Base-by-base conservation (phyloP, 2,113 vertebrate species). In the Gavia stellata region DNA sequence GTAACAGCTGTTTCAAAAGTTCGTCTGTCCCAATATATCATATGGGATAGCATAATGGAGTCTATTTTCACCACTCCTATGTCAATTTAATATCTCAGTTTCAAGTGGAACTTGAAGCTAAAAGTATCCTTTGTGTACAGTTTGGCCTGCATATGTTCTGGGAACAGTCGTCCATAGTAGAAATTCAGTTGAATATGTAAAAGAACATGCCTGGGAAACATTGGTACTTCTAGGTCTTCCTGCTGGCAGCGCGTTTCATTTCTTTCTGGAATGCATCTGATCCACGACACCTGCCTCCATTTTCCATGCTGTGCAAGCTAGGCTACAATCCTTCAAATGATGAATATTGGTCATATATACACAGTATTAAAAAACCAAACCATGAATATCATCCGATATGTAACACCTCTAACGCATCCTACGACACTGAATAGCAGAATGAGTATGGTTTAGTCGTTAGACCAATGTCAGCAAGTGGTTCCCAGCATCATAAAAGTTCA, bases 121-220 rank as follows among this genome's bases (percentile, higher is more conserved):
- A 73, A 95, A 95, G 93, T 92, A 82, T 91, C 75, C 88, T 92
- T 95, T 96, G 89, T 96, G 91, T 92, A 68, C 47, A 68, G 42
- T 92, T 92, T 96, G 94, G 89, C 92, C 92, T 92, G 81, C 81
- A 79, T 87, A 85, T 85, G 81, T 87, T 92, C 94, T 94, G 89
- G 78, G 94, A 94, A 96, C 85, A 95, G 74, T 73, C 13, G 71
- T 85, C 95, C 92, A 92, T 36, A 90, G 84, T 7, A 90, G 59
- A 82, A 93, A 96, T 90, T 91, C 91, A 90, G 42, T 36, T 96
- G 96, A 97, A 94, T 93, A 91, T 95, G 91, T 72, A 92, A 96
- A 94, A 96, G 93, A 95, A 90, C 81, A 94, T 81, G 89, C 58
- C 89, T 89, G 81, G 45, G 73, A 42, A 58, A 8, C 91, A 93